These are phyloP conservation scores for Pogonognathellus flavescens DNA, from an alignment of 1,140 invertebrate species.

Conservation along the genomic window DNA sequence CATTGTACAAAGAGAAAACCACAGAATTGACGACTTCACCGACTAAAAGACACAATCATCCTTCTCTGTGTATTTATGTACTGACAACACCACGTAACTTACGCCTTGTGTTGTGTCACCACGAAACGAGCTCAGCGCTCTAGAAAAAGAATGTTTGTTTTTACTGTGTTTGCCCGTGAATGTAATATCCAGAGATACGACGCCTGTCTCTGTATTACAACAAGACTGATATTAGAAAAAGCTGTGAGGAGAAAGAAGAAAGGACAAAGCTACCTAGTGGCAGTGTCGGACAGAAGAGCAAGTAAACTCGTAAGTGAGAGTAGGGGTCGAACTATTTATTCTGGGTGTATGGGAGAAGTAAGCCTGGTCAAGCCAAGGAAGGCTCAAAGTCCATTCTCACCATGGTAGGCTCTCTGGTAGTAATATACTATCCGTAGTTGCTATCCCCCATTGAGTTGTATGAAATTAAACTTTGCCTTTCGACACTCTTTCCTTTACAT, in stretches of 20 bases:
- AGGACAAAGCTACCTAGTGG: neutral
- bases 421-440: neutral
- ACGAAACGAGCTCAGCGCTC: too few relatives aligned
- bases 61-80: too few relatives aligned
- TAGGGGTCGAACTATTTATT: neutral
- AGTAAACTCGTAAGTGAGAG: neutral
- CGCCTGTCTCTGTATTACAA: neutral
- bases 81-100: too few relatives aligned
- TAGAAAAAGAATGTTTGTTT: neutral
- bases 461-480: constrained; percentile 59
- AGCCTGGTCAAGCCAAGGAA: neutral
- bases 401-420: neutral
- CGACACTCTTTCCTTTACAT: constrained; percentile 52
- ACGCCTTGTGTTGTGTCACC: too few relatives aligned
- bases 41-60: too few relatives aligned
- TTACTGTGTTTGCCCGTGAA: neutral
- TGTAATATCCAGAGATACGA: neutral
- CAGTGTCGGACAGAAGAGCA: neutral
- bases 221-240: neutral
- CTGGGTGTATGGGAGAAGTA: neutral
- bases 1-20: too few relatives aligned
- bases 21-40: too few relatives aligned
- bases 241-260: neutral
- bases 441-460: constrained; percentile 52
- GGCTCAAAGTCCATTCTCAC: neutral